These are phyloP conservation scores for Octonoba sinensis DNA, from an alignment of 2,888 invertebrate species.

Conservation along the genomic window DNA sequence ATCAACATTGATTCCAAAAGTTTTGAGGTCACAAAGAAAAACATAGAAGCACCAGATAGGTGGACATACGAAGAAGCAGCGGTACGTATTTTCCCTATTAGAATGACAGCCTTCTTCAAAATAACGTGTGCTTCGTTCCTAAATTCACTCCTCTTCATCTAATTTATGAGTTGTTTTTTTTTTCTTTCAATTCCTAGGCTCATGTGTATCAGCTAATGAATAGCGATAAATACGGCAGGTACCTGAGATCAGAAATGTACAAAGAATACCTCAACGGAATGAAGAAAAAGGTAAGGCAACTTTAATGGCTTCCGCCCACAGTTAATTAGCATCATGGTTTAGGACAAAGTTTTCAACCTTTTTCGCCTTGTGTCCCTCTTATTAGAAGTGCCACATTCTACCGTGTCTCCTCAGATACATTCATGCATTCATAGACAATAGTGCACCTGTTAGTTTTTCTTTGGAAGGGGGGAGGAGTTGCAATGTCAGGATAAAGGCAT, in stretches of 20 bases:
- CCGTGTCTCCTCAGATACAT: too few species aligned
- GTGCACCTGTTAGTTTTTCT: too few species aligned
- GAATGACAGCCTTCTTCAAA: neutral
- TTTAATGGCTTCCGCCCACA: too few species aligned
- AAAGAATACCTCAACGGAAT: conserved; percentile 96
- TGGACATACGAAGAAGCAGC: conserved; percentile 98
- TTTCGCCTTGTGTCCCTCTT: too few species aligned
- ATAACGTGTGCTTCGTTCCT: too few species aligned
- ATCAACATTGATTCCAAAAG: conserved; percentile 97
- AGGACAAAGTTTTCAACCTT: too few species aligned
- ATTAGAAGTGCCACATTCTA: too few species aligned
- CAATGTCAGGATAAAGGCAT: too few species aligned
- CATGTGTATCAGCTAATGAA: conserved; percentile 99
- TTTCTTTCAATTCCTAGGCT: conserved; percentile 74
- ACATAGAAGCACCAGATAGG: conserved; percentile 82
- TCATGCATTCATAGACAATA: too few species aligned
- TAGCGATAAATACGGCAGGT: conserved; percentile 97
- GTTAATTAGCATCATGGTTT: conserved; percentile 6
- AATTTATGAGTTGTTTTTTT: too few species aligned
- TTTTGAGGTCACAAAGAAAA: conserved; percentile 85
- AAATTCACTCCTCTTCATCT: too few species aligned
- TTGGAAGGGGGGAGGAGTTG: too few species aligned
- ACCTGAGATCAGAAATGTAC: conserved; percentile 98
- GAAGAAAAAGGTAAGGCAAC: conserved; percentile 88
- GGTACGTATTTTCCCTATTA: conserved; percentile 65